Evolutionary conservation across 1,140 invertebrate species (phyloP), one percentile per base, ranked within the genome.

Genomic region (Oryctes rhinoceros): DNA sequence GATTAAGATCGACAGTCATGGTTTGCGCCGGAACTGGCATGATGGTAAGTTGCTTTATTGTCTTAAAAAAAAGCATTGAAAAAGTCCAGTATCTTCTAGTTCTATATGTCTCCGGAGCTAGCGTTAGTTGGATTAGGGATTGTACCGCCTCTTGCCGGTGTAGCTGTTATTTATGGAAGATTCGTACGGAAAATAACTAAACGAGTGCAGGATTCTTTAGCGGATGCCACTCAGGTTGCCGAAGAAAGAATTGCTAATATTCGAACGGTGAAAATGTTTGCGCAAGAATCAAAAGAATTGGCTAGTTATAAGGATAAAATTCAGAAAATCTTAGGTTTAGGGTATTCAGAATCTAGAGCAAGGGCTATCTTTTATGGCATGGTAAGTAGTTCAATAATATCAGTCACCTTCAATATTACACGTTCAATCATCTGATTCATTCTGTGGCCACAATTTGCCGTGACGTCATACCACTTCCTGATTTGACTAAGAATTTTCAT

Each of bases 201-300:
- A 83, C 88, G 92, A 81, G 92, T 99, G 67, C 91, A 99, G 88
- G 95, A 97, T 85, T 92, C 94, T 77, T 88, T 97, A 35, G 97
- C 97, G 0, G 90, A 91, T 79, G 91, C 96, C 44, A 97, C 95
- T 1, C 92, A 97, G 87, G 91, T 94, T 30, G 96, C 96, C 0
- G 97, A 99, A 89, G 98, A 99, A 86, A 94, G 94, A 83, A 95
- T 99, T 65, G 92, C 94, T 35, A 99, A 98, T 86, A 95, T 99
- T 81, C 91, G 97, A 84, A 99, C 97, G 4, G 97, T 99, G 0
- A 95, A 98, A 88, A 93, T 94, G 2, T 98, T 99, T 87, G 95
- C 94, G 3, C 94, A 96, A 85, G 97, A 99, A 86, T 83, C 89
- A 4, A 91, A 91, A 81, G 98, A 99, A 90, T 91, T 93, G 35